Evolutionary conservation across 2,888 invertebrate species (phyloP).

Genomic region (Thera britannica): DNA sequence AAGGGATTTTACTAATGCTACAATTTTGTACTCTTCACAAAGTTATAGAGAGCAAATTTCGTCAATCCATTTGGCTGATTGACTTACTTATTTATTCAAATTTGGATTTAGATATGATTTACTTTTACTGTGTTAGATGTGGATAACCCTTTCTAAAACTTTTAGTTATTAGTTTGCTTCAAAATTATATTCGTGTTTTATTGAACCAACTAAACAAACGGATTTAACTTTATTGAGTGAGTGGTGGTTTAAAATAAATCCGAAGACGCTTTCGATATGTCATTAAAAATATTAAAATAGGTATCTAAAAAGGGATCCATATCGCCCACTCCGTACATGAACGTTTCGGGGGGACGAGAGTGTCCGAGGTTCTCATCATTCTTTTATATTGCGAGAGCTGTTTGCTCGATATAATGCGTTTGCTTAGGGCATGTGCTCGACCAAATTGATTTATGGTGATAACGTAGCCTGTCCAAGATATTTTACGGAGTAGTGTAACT

Average conservation of each 20-base stretch:
- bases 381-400: constrained; percentile 59
- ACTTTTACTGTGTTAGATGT: constrained; percentile 2
- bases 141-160: background rate
- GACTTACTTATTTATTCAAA: constrained; percentile 17
- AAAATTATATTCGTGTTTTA: background rate
- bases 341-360: constrained; percentile 44
- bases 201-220: background rate
- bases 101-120: constrained; percentile 28
- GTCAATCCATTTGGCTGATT: constrained; percentile 41
- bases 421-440: constrained; percentile 63
- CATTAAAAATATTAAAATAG: constrained; percentile 1
- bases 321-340: constrained; percentile 48
- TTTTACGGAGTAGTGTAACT: background rate
- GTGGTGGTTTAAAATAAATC: background rate
- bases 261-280: background rate
- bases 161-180: no score
- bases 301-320: constrained; percentile 8
- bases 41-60: constrained; percentile 46
- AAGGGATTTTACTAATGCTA: constrained; percentile 65
- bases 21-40: constrained; percentile 51
- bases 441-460: constrained; percentile 70
- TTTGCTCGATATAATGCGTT: constrained; percentile 70
- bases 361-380: constrained; percentile 58
- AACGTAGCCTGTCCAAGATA: constrained; percentile 40
- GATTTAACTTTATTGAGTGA: background rate